Conservation (phyloP, 2,113 vertebrate species). For the Lepidothrix coronata region DNA sequence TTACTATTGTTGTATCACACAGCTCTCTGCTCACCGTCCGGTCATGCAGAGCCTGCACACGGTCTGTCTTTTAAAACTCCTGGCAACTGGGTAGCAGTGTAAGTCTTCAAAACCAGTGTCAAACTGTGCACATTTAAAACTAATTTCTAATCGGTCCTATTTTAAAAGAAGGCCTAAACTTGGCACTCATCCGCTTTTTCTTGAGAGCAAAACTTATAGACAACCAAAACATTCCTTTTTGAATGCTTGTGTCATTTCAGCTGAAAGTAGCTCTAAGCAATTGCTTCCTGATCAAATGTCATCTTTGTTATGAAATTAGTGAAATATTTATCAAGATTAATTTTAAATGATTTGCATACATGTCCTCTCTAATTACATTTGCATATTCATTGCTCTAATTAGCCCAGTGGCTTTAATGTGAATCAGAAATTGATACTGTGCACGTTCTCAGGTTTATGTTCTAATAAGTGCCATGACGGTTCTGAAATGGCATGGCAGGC, state of each 20-base stretch:
- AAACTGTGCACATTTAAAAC: neutral
- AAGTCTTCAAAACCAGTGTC: neutral
- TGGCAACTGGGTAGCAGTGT: neutral
- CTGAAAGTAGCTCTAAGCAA: neutral
- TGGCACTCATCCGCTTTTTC: neutral
- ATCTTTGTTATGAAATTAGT: neutral
- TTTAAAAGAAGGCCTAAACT: neutral
- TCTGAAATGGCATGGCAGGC: neutral
- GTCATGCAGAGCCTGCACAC: neutral
- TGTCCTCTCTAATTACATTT: conserved; percentile 34
- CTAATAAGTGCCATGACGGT: neutral
- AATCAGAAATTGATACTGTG: neutral
- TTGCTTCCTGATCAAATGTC: conserved; percentile 25
- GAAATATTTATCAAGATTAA: conserved; percentile 28
- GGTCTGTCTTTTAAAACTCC: neutral
- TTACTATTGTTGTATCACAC: neutral
- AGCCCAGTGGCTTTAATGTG: neutral
- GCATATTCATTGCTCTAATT: conserved; percentile 10
- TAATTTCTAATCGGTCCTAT: neutral
- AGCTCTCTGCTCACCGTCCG: neutral
- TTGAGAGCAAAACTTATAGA: neutral
- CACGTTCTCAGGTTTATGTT: neutral
- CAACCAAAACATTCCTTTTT: neutral
- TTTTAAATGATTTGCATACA: neutral
- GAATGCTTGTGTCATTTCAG: neutral